Conservation (phyloP, 2,113 vertebrate species). For the Corydoras maculifer region DNA sequence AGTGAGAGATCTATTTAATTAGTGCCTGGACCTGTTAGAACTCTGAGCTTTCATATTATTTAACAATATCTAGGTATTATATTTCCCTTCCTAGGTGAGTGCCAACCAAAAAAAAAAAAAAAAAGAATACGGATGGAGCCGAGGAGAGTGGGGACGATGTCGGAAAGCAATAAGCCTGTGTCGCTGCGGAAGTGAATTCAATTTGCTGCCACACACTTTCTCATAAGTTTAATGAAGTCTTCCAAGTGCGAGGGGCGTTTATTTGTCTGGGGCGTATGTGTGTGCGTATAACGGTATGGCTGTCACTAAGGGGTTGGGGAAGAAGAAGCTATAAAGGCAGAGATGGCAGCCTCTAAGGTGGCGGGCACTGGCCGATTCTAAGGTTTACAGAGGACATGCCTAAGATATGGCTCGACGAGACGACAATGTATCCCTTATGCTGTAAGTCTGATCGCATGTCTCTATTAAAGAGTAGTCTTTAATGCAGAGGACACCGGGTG, state of each 20-base stretch:
- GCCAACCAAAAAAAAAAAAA: slow-evolving; percentile 42
- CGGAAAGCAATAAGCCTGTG: slow-evolving; percentile 59
- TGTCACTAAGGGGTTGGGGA: too few relatives aligned
- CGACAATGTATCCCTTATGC: too few relatives aligned
- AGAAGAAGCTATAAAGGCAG: too few relatives aligned
- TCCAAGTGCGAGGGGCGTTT: slow-evolving; percentile 30
- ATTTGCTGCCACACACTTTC: slow-evolving; percentile 57
- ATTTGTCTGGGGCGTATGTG: not conserved
- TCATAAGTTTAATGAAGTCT: slow-evolving; percentile 62
- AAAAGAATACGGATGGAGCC: slow-evolving; percentile 14
- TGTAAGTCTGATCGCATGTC: too few relatives aligned
- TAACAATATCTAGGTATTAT: slow-evolving; percentile 57
- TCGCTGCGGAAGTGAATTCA: slow-evolving; percentile 47
- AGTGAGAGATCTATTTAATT: slow-evolving; percentile 55
- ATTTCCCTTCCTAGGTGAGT: slow-evolving; percentile 52
- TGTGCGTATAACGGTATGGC: too few relatives aligned
- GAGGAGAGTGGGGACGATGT: slow-evolving; percentile 42
- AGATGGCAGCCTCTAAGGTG: too few relatives aligned
- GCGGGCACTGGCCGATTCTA: too few relatives aligned
- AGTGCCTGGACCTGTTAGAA: slow-evolving; percentile 57
- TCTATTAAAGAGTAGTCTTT: too few relatives aligned
- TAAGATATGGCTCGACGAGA: too few relatives aligned
- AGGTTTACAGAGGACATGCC: too few relatives aligned
- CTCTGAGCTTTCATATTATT: slow-evolving; percentile 60
- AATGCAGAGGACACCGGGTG: too few relatives aligned